phyloP scores from a whole-genome alignment of 2,888 invertebrate genomes.

The Zeuzera pyrina region DNA sequence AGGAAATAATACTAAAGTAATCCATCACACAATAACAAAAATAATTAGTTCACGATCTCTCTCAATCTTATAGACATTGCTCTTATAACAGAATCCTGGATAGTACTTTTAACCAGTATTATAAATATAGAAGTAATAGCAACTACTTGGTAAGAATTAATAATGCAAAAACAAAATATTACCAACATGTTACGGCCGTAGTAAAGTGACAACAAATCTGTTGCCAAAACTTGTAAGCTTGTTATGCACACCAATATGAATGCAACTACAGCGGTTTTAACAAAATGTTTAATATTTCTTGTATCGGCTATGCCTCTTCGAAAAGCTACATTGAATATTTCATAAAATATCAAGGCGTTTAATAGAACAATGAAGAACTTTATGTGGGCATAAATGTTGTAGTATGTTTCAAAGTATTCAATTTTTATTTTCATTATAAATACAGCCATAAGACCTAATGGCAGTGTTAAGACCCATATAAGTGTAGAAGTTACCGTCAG shows the following conservation, averaged over 20 bases:
- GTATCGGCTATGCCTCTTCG: constrained; percentile 13
- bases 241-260: constrained; percentile 36
- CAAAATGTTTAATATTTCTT: constrained; percentile 18
- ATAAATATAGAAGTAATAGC: constrained; percentile 26
- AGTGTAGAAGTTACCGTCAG: constrained; percentile 21
- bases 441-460: constrained; percentile 26
- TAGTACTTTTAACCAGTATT: constrained; percentile 15
- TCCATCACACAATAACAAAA: neutral
- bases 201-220: constrained; percentile 26
- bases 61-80: constrained; percentile 9
- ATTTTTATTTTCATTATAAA: constrained; percentile 12
- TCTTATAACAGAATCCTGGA: constrained; percentile 9
- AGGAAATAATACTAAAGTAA: neutral
- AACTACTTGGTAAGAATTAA: constrained; percentile 31
- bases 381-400: constrained; percentile 23
- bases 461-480: constrained; percentile 32
- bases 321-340: constrained; percentile 33
- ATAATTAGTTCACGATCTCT: constrained; percentile 1
- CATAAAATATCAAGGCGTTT: constrained; percentile 34
- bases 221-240: constrained; percentile 38
- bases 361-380: constrained; percentile 33
- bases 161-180: constrained; percentile 22
- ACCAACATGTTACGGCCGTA: constrained; percentile 10
- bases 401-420: constrained; percentile 20
- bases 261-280: constrained; percentile 28